Conservation (phyloP, 92 coral and sea anemone species). For the Palythoa caribaeorum region DNA sequence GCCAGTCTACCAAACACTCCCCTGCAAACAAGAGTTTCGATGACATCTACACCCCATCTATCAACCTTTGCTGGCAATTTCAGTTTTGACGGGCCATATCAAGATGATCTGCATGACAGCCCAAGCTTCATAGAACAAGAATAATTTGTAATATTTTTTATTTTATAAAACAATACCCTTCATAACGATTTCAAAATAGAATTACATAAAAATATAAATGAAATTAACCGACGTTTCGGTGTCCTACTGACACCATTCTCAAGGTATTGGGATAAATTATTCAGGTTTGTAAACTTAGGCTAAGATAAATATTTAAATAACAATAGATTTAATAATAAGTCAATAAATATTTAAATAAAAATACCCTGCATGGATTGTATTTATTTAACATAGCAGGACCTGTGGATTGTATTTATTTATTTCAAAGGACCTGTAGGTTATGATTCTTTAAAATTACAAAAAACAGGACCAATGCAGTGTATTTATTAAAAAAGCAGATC, state of each 20-base stretch:
- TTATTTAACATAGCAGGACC: conserved; percentile 1
- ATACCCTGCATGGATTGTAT: conserved; percentile 15
- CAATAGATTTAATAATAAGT: no score
- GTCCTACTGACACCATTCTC: no score
- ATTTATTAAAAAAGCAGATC: background rate
- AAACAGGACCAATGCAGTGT: conserved; percentile 5
- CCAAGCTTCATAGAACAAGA: background rate
- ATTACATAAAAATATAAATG: no score
- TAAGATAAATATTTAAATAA: no score
- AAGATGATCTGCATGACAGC: conserved; percentile 3
- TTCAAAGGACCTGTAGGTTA: background rate
- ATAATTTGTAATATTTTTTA: background rate
- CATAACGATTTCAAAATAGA: no score
- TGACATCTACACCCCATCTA: conserved; percentile 12
- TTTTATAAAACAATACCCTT: background rate
- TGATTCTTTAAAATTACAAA: background rate
- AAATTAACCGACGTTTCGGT: no score
- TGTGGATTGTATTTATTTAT: background rate
- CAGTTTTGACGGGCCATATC: background rate
- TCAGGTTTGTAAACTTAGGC: no score
- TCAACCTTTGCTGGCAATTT: conserved; percentile 1
- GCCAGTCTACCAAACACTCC: conserved; percentile 9
- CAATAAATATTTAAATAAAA: background rate
- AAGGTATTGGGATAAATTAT: no score
- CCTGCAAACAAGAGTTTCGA: background rate